These are phyloP conservation scores for Scophthalmus maximus DNA, from an alignment of 2,113 vertebrate species.

Conservation along the genomic window DNA sequence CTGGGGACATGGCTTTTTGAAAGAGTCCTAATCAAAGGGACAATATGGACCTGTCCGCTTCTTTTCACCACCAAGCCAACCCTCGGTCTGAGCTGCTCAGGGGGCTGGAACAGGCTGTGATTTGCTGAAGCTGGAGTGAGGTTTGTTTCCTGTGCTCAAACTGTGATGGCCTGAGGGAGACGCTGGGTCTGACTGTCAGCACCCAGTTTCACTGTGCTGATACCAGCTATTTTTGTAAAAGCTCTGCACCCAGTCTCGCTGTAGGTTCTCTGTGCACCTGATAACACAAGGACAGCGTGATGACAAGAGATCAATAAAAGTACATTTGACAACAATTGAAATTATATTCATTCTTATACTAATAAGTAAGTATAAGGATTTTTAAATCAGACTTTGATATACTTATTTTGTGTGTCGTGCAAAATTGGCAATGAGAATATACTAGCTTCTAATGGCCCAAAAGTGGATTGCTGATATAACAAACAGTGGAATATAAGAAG, in stretches of 20 bases:
- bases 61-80: constrained; percentile 35
- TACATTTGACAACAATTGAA: background rate
- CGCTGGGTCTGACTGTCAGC: constrained; percentile 40
- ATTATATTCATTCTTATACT: no score
- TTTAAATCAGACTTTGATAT: no score
- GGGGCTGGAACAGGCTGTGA: constrained; percentile 11
- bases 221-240: constrained; percentile 15
- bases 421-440: background rate
- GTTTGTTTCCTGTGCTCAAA: constrained; percentile 34
- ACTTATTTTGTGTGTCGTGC: no score
- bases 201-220: constrained; percentile 32
- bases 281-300: background rate
- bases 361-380: no score
- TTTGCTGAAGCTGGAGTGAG: constrained; percentile 27
- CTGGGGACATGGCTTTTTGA: constrained; percentile 59
- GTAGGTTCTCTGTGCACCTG: background rate
- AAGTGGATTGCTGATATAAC: constrained; percentile 51
- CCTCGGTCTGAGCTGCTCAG: constrained; percentile 26
- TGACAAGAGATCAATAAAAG: background rate
- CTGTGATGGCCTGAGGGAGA: constrained; percentile 43
- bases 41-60: constrained; percentile 39
- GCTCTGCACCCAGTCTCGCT: constrained; percentile 8
- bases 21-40: constrained; percentile 63
- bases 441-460: constrained; percentile 16
- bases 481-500: constrained; percentile 51